These are phyloP conservation scores for Iphiclides podalirius DNA, from an alignment of 2,888 invertebrate species.

Conservation along the genomic window DNA sequence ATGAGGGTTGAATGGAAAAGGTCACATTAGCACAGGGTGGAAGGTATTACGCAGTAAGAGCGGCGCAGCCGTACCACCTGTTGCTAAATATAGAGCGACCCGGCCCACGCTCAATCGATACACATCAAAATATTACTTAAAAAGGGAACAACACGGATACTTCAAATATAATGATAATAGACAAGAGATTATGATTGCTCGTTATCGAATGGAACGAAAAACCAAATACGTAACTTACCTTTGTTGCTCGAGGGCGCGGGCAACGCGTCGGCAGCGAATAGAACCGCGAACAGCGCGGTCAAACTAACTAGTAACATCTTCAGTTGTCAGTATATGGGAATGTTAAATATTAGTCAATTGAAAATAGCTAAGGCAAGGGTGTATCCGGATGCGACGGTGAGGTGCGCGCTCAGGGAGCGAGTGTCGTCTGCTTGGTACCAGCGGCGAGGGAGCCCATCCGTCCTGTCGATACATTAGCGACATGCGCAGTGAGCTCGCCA, in stretches of 20 bases:
- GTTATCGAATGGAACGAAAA: too few species aligned
- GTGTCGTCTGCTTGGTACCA: constrained; percentile 51
- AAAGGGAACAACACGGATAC: too few species aligned
- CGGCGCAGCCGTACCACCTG: constrained; percentile 61
- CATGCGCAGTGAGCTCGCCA: constrained; percentile 68
- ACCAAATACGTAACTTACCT: constrained; percentile 56
- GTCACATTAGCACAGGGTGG: constrained; percentile 43
- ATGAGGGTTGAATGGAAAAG: constrained; percentile 39
- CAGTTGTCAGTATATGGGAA: constrained; percentile 29
- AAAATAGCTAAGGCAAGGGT: constrained; percentile 18
- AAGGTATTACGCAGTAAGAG: constrained; percentile 52
- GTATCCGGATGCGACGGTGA: constrained; percentile 49
- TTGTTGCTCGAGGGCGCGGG: constrained; percentile 67
- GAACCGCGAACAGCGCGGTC: constrained; percentile 70
- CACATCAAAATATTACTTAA: constrained; percentile 33
- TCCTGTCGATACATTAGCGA: constrained; percentile 74
- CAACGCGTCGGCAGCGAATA: constrained; percentile 53
- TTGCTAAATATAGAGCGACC: constrained; percentile 72
- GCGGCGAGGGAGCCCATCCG: constrained; percentile 39
- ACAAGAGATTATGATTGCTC: too few species aligned
- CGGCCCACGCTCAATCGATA: constrained; percentile 58
- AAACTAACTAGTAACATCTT: constrained; percentile 64
- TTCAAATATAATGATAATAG: too few species aligned
- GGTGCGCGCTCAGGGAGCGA: constrained; percentile 60
- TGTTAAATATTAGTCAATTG: constrained; percentile 34